phyloP scores from a whole-genome alignment of 2,797 vertebrate species.

The Hapalemur alaotrensis region DNA sequence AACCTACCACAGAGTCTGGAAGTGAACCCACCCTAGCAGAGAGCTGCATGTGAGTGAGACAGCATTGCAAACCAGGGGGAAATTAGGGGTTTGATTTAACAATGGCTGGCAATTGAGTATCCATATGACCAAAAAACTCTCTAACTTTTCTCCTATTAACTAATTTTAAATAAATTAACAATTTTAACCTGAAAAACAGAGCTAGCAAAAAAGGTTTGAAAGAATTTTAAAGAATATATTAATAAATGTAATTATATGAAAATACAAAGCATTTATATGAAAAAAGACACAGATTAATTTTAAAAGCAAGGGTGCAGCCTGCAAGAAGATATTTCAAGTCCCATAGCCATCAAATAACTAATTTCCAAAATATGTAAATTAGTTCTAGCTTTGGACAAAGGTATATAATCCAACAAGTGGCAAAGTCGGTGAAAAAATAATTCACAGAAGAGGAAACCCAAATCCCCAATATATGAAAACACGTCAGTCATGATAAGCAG shows the following conservation, averaged over 20 bases:
- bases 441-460: neutral
- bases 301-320: neutral
- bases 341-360: neutral
- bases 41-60: accelerated
- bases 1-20: neutral
- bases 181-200: neutral
- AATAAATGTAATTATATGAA: neutral
- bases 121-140: neutral
- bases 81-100: neutral
- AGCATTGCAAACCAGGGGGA: neutral
- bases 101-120: too few relatives aligned
- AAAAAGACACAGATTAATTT: neutral
- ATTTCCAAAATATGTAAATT: neutral
- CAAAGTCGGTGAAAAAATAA: neutral
- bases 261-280: neutral
- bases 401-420: neutral
- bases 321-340: neutral
- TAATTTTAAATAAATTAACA: neutral
- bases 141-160: neutral
- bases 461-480: neutral
- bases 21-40: neutral
- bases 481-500: neutral
- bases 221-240: neutral
- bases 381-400: neutral
- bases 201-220: neutral